A percentile compares a stretch with the other conserved stretches of the same genome.
Evolutionary conservation across 1,140 invertebrate species (phyloP).

Genomic region (Formica selysi): DNA sequence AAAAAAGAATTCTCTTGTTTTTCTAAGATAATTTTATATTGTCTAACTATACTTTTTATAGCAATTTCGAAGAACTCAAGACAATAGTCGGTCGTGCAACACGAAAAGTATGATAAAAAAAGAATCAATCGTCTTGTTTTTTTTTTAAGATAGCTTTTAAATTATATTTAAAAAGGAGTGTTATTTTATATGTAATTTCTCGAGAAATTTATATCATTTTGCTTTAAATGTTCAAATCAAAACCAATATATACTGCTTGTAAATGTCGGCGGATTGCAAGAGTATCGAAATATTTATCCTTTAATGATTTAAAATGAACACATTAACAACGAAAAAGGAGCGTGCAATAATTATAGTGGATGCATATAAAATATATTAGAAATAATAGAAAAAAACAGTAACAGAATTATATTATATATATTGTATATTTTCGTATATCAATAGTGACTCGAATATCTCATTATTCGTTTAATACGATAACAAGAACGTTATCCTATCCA

Average conservation of each 20-base stretch:
- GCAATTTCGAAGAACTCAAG: too few species aligned
- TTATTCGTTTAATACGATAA: neutral
- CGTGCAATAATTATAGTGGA: too few species aligned
- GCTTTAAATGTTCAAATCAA: too few species aligned
- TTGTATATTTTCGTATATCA: neutral
- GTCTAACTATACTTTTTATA: too few species aligned
- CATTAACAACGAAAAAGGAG: too few species aligned
- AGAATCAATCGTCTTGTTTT: neutral
- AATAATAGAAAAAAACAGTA: neutral
- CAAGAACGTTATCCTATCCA: neutral
- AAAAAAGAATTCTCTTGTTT: neutral
- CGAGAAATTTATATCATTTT: neutral
- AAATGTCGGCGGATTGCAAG: neutral
- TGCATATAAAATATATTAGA: neutral
- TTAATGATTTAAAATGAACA: neutral
- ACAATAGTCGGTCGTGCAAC: neutral
- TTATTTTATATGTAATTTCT: neutral
- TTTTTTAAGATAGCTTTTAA: neutral
- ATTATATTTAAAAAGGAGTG: neutral
- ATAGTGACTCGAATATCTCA: constrained; percentile 1
- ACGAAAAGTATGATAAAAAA: neutral
- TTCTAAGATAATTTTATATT: neutral
- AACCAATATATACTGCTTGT: neutral
- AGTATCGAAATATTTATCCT: neutral
- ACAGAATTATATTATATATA: neutral